Conservation (phyloP, 1,140 invertebrate species). For the Antheraea mylitta region DNA sequence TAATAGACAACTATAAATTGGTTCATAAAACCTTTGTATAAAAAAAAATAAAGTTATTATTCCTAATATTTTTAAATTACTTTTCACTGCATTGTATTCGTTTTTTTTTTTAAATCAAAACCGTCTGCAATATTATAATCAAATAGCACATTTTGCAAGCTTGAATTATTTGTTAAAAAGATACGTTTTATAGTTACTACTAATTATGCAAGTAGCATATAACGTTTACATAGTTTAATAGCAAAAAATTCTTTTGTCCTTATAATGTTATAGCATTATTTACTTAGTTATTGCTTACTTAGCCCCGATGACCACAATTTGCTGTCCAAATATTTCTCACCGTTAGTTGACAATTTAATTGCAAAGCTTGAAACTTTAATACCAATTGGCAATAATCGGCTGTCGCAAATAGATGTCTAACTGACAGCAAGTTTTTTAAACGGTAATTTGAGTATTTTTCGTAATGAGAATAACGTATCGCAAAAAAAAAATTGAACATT, state of each 20-base stretch:
- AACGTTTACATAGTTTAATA: constrained; percentile 25
- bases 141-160: constrained; percentile 18
- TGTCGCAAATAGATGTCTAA: no score
- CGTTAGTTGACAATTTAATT: no score
- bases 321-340: no score
- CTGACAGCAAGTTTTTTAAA: no score
- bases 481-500: no score
- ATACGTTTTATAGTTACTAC: constrained; percentile 33
- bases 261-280: constrained; percentile 1
- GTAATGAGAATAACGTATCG: no score
- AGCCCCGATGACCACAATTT: no score
- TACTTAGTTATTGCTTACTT: neutral
- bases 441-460: no score
- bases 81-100: constrained; percentile 16
- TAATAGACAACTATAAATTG: constrained; percentile 25
- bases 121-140: neutral
- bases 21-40: constrained; percentile 6
- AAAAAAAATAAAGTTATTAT: neutral
- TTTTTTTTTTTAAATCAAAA: neutral
- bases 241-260: neutral
- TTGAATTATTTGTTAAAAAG: constrained; percentile 37
- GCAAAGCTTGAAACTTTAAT: no score
- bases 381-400: no score
- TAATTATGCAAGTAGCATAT: constrained; percentile 34
- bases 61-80: neutral